phyloP scores from a whole-genome alignment of 2,888 invertebrate species.

The Mechanitis messenoides region DNA sequence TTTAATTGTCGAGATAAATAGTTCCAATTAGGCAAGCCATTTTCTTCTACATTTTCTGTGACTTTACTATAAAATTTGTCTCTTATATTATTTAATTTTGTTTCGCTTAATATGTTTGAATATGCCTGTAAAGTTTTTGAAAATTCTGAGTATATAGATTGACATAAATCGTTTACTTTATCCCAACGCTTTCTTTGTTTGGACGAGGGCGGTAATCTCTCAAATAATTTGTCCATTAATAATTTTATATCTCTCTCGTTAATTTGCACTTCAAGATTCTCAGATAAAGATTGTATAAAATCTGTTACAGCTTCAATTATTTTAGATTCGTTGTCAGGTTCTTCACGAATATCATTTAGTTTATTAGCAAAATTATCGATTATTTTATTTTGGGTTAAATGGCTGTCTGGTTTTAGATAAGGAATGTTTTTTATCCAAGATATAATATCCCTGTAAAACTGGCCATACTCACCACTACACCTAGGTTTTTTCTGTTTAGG shows the following conservation, averaged over 20 bases:
- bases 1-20: neutral
- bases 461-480: neutral
- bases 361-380: slow-evolving; percentile 9
- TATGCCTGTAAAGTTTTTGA: neutral
- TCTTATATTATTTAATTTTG: neutral
- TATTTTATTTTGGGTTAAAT: slow-evolving; percentile 1
- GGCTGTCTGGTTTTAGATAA: neutral
- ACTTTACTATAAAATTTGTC: slow-evolving; percentile 1
- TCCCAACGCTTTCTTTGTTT: slow-evolving; percentile 8
- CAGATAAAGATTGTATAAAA: slow-evolving; percentile 9
- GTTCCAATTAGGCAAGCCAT: slow-evolving; percentile 1
- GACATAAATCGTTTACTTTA: neutral
- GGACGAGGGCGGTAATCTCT: neutral
- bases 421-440: slow-evolving; percentile 11
- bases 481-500: slow-evolving; percentile 4
- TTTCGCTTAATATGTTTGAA: neutral
- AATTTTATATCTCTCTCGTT: neutral
- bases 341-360: slow-evolving; percentile 10
- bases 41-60: slow-evolving; percentile 4
- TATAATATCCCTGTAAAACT: slow-evolving; percentile 7
- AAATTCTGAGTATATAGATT: neutral
- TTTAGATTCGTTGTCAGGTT: neutral
- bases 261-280: slow-evolving; percentile 2
- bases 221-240: slow-evolving; percentile 6
- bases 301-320: slow-evolving; percentile 14